phyloP scores from a whole-genome alignment of 2,888 invertebrate genomes.

The Agapostemon virescens region DNA sequence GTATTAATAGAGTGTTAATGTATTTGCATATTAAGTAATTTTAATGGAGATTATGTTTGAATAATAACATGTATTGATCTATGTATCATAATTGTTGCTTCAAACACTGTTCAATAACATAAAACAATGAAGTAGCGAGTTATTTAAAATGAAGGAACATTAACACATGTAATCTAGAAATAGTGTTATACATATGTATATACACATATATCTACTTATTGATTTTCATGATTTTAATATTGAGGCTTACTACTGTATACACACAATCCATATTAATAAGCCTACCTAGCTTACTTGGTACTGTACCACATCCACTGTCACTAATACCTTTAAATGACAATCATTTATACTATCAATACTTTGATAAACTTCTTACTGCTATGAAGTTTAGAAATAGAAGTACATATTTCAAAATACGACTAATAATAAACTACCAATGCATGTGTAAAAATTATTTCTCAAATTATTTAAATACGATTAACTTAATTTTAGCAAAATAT shows the following conservation, averaged over 20 bases:
- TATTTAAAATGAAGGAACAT: slow-evolving; percentile 20
- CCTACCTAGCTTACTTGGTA: slow-evolving; percentile 54
- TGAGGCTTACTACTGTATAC: slow-evolving; percentile 58
- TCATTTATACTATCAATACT: slow-evolving; percentile 31
- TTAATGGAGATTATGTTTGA: slow-evolving; percentile 10
- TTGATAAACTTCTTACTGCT: neutral
- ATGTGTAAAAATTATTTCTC: neutral
- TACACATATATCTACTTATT: slow-evolving; percentile 58
- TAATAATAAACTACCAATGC: slow-evolving; percentile 14
- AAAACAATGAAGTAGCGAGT: slow-evolving; percentile 20
- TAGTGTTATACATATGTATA: slow-evolving; percentile 34
- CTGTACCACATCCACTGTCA: slow-evolving; percentile 54
- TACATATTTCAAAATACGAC: slow-evolving; percentile 10
- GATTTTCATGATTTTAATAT: slow-evolving; percentile 67
- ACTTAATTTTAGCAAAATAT: slow-evolving; percentile 11
- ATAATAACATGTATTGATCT: slow-evolving; percentile 26
- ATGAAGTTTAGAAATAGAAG: slow-evolving; percentile 14
- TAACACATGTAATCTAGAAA: slow-evolving; percentile 31
- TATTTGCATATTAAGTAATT: neutral
- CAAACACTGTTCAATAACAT: slow-evolving; percentile 23
- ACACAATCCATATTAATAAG: slow-evolving; percentile 70
- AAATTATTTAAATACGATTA: neutral
- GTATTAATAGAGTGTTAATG: slow-evolving; percentile 16
- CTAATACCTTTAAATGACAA: slow-evolving; percentile 53
- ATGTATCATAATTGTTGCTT: slow-evolving; percentile 2